These are phyloP conservation scores for Patella caerulea DNA, from an alignment of 2,888 invertebrate genomes.

Conservation along the genomic window DNA sequence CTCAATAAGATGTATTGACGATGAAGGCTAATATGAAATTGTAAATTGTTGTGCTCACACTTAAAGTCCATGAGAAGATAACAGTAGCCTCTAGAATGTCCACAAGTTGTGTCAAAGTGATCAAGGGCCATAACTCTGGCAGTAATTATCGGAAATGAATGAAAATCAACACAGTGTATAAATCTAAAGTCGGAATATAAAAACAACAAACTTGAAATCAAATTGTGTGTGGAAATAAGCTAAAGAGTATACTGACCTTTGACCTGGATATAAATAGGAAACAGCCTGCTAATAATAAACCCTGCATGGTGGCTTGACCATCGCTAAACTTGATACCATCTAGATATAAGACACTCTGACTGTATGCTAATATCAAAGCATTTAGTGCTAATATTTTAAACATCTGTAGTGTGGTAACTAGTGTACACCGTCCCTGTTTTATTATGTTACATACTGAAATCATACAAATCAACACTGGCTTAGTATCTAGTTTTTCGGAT, in stretches of 20 bases:
- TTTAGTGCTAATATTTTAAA: conserved; percentile 99
- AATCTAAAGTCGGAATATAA: no score
- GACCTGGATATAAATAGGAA: conserved; percentile 98
- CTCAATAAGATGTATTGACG: no score
- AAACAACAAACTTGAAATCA: neutral
- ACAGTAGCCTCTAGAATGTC: neutral
- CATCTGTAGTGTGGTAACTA: conserved; percentile 99
- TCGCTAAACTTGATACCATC: conserved; percentile 99
- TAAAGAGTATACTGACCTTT: conserved; percentile 78
- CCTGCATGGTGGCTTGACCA: conserved; percentile 97
- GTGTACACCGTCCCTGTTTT: conserved; percentile 98
- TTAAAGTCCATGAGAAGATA: neutral
- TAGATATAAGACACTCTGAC: conserved; percentile 96
- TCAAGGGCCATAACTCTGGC: no score
- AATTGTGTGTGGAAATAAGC: neutral
- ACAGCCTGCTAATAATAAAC: conserved; percentile 93
- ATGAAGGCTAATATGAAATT: no score
- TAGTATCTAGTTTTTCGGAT: no score
- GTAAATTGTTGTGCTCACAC: no score
- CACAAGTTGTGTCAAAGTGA: neutral
- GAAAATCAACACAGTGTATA: neutral
- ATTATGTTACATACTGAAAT: conserved; percentile 96
- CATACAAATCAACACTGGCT: neutral
- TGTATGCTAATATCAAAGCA: conserved; percentile 97
- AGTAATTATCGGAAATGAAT: neutral